phyloP scores from a whole-genome alignment of 1,140 invertebrate genomes.

The Alviniconcha marisindica region DNA sequence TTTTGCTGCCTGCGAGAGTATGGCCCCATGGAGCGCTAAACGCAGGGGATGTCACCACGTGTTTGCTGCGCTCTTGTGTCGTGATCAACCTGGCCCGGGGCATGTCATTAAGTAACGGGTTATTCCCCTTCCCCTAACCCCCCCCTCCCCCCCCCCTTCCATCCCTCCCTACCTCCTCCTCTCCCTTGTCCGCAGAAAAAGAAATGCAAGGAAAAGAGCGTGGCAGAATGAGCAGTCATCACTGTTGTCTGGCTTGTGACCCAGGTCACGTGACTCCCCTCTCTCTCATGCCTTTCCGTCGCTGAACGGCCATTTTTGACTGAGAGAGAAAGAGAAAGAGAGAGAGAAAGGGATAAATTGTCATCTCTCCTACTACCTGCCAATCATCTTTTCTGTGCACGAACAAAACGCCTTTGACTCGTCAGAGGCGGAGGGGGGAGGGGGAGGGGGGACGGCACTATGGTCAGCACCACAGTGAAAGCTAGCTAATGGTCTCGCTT shows the following conservation, averaged over 20 bases:
- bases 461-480: neutral
- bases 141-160: neutral
- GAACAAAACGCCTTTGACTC: constrained; percentile 14
- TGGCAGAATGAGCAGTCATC: constrained; percentile 58
- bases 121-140: neutral
- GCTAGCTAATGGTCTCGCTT: neutral
- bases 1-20: constrained; percentile 39
- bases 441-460: neutral
- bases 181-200: constrained; percentile 2
- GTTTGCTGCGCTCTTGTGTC: constrained; percentile 40
- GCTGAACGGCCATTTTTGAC: neutral
- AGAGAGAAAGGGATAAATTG: too few relatives aligned
- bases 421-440: neutral
- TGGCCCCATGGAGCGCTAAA: constrained; percentile 45
- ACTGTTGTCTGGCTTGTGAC: neutral
- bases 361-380: neutral
- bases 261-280: constrained; percentile 1
- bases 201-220: constrained; percentile 40
- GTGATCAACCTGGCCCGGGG: constrained; percentile 28
- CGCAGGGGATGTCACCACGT: constrained; percentile 28
- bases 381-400: constrained; percentile 26
- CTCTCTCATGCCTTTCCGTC: neutral
- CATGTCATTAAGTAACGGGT: constrained; percentile 37
- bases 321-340: too few relatives aligned
- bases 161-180: neutral